Conservation (phyloP, 2,113 vertebrate genomes). For the Hippoglossus stenolepis region DNA sequence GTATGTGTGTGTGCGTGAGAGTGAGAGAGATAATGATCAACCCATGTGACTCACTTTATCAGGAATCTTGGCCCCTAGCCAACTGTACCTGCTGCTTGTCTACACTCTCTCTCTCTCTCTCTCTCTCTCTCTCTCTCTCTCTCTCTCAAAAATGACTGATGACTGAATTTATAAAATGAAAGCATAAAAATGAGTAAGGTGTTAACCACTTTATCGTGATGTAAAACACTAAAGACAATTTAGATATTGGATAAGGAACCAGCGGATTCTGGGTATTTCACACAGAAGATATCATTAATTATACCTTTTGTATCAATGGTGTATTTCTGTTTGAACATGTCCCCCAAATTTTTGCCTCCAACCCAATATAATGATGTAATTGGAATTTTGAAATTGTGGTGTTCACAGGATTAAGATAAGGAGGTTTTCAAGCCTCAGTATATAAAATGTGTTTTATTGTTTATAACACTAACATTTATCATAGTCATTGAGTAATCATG, state of each 20-base stretch:
- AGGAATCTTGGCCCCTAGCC: slow-evolving; percentile 75
- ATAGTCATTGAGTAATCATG: no score
- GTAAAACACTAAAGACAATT: neutral
- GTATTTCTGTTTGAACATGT: no score
- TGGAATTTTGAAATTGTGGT: no score
- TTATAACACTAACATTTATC: no score
- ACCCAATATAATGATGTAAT: no score
- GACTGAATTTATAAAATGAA: neutral
- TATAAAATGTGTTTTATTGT: no score
- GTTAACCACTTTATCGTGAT: neutral
- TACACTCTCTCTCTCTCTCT: slow-evolving; percentile 6
- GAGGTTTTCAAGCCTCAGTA: no score
- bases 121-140: slow-evolving; percentile 49
- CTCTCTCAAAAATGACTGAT: neutral
- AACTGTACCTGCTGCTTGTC: slow-evolving; percentile 75
- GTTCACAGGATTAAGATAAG: no score
- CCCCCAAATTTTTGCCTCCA: no score
- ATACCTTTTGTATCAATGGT: no score
- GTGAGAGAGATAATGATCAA: slow-evolving; percentile 71
- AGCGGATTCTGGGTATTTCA: no score
- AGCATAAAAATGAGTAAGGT: neutral
- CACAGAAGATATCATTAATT: no score
- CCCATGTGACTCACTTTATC: slow-evolving; percentile 77
- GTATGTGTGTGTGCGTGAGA: slow-evolving; percentile 43
- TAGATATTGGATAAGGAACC: neutral